Evolutionary conservation across 2,113 vertebrate species (phyloP).

Genomic region (Mixornis gularis): DNA sequence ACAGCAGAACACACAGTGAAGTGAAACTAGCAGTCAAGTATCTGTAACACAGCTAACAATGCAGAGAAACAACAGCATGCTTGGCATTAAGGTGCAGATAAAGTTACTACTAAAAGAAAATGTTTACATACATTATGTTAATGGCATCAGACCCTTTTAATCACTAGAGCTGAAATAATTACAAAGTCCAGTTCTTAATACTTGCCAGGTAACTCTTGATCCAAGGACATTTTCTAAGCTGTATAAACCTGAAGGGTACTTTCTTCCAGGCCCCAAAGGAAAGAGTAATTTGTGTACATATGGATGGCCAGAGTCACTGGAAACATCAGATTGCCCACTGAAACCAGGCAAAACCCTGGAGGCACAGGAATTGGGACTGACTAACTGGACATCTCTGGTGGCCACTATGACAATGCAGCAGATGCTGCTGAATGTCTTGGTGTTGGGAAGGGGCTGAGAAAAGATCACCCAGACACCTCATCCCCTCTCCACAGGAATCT

Average conservation of each 20-base stretch:
- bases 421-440: neutral
- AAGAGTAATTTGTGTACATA: neutral
- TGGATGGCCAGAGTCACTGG: neutral
- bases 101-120: neutral
- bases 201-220: neutral
- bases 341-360: neutral
- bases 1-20: neutral
- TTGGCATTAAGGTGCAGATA: neutral
- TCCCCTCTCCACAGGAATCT: neutral
- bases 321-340: neutral
- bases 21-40: neutral
- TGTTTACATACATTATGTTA: neutral
- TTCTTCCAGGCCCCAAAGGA: neutral
- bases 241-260: fast-evolving
- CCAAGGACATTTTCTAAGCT: neutral
- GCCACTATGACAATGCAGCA: neutral
- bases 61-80: neutral
- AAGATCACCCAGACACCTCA: fast-evolving
- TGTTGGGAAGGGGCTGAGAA: neutral
- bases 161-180: neutral
- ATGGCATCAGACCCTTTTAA: neutral
- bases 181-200: neutral
- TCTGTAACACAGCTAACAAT: neutral
- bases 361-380: fast-evolving
- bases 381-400: neutral